Percentiles rank a stretch among this genome's conserved stretches.
phyloP scores from a whole-genome alignment of 2,888 invertebrate species.

The Luperina testacea region DNA sequence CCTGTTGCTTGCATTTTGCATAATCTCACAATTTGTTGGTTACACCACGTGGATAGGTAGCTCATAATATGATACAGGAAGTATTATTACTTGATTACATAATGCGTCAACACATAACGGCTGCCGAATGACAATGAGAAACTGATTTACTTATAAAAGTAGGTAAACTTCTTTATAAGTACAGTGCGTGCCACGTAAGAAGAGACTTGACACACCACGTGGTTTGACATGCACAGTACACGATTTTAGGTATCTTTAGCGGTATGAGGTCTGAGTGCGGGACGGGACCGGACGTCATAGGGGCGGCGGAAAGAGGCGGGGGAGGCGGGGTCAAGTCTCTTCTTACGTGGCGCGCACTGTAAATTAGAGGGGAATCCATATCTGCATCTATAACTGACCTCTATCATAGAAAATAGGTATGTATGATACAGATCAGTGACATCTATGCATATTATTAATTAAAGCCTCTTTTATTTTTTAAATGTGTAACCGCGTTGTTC shows the following conservation, averaged over 20 bases:
- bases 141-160: conserved; percentile 21
- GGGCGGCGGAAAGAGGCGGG: too few relatives aligned
- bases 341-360: too few relatives aligned
- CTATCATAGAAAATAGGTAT: too few relatives aligned
- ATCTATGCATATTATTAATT: neutral
- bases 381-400: neutral
- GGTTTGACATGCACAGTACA: too few relatives aligned
- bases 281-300: too few relatives aligned
- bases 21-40: conserved; percentile 74
- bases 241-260: too few relatives aligned
- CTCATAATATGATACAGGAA: conserved; percentile 56
- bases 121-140: conserved; percentile 32
- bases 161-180: neutral
- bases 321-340: too few relatives aligned
- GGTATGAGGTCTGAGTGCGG: too few relatives aligned
- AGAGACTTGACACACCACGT: too few relatives aligned
- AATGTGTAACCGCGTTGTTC: neutral
- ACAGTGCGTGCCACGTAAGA: too few relatives aligned
- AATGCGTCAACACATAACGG: conserved; percentile 41
- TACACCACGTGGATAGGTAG: conserved; percentile 68
- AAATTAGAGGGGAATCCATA: neutral
- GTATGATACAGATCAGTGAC: too few relatives aligned
- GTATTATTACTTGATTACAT: conserved; percentile 58
- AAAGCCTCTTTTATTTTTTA: neutral
- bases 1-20: conserved; percentile 69